Evolutionary conservation across 1,140 invertebrate species (phyloP), one percentile per base, ranked within the genome.

Genomic region (Drosophila kohkoa): DNA sequence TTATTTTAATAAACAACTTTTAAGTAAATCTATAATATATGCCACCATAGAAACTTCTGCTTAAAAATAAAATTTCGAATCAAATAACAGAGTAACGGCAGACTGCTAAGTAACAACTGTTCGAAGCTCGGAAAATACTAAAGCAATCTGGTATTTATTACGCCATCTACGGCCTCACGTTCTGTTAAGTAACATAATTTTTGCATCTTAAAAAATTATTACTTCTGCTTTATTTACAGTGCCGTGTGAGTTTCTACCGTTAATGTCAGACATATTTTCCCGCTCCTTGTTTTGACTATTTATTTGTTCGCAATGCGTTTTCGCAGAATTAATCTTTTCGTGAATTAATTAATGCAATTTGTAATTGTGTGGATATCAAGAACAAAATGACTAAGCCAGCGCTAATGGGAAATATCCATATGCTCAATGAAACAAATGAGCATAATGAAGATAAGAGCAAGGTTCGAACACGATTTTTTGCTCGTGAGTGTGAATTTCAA

Each of bases 191-290:
- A 38, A 8, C 30, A 54, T 28, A 2, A 54, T 8, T n/a, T 5
- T 5, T 30, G 8, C 59, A 10, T 45, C 48, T 20, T 13, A 32
- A 32, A 25, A 16, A 6, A 11, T 30, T 10, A 1, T 13, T 15
- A 6, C 2, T 13, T 30, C 15, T 8, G 4, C 6, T 13, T 11
- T 11, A 15, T 20, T 60, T 8, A 51, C 58, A 49, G 59, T 70
- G 32, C 48, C 45, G 38, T 45, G n/a, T 54, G 64, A 13, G 46
- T 13, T 45, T 30, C 68, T 38, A 68, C 70, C 70, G 70, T 73
- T 73, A 68, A 5, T 8, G 48, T 10, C 70, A 15, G 70, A 55
- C 70, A 68, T 73, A 52, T 60, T 73, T 73, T 54, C n/a, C 20
- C 11, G 1, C 16, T 45, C 8, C 25, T 46, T 71, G 41, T 65